A percentile compares a stretch with the other conserved stretches of the same genome.
Evolutionary conservation across 2,888 invertebrate genomes (phyloP).

Genomic region (Synanthedon andrenaeformis): DNA sequence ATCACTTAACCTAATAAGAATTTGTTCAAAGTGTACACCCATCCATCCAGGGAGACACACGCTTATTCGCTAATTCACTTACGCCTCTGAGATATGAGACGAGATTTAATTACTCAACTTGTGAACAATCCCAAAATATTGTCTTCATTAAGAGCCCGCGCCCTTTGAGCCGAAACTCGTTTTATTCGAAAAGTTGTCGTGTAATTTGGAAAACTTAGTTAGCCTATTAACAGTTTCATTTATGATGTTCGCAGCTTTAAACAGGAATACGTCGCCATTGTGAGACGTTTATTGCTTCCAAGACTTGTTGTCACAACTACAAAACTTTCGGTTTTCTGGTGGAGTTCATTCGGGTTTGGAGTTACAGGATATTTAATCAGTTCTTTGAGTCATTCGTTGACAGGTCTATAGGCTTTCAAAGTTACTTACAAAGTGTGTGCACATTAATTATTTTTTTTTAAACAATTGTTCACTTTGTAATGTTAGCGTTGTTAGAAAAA

Average conservation of each 20-base stretch:
- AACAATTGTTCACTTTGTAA: no score
- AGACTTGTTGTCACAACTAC: not conserved
- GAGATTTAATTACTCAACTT: slow-evolving; percentile 57
- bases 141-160: slow-evolving; percentile 53
- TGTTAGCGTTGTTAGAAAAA: no score
- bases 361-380: no score
- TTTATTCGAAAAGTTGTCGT: slow-evolving; percentile 63
- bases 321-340: no score
- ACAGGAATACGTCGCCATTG: not conserved
- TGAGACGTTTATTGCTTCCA: not conserved
- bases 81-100: not conserved
- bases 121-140: slow-evolving; percentile 46
- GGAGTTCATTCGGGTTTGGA: no score
- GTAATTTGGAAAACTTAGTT: slow-evolving; percentile 55
- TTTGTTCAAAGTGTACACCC: not conserved
- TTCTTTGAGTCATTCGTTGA: no score
- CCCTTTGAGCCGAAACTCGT: slow-evolving; percentile 43
- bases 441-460: no score
- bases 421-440: no score
- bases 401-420: no score
- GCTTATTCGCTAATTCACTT: not conserved
- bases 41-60: not conserved
- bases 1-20: no score
- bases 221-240: slow-evolving; percentile 46
- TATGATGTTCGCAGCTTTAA: slow-evolving; percentile 3